Percentiles rank a stretch among this genome's conserved stretches.
phyloP scores from a whole-genome alignment of 2,113 vertebrate genomes.

The Deroptyus accipitrinus region DNA sequence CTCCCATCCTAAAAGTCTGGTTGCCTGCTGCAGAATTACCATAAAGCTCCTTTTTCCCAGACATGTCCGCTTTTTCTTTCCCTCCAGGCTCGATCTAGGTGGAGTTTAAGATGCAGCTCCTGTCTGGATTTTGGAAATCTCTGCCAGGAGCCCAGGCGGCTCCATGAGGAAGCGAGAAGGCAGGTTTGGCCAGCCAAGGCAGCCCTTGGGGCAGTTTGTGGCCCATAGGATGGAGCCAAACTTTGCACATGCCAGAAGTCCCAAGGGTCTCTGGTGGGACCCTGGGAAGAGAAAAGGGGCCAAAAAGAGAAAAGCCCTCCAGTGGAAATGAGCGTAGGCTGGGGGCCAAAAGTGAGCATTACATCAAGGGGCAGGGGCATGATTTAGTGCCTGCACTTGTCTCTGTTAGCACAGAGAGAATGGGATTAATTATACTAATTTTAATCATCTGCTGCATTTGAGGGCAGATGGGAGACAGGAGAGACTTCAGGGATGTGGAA shows the following conservation, averaged over 20 bases:
- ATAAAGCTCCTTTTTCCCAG: constrained; percentile 41
- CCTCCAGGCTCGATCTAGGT: not conserved
- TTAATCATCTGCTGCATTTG: not conserved
- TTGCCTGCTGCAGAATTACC: constrained; percentile 16
- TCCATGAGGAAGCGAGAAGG: not conserved
- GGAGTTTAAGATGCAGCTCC: not conserved
- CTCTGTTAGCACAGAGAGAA: not conserved
- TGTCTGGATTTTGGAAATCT: constrained; percentile 23
- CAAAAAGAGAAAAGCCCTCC: not conserved
- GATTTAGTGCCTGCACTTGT: constrained; percentile 15
- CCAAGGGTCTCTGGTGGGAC: not conserved
- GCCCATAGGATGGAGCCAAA: accelerated
- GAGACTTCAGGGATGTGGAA: not conserved
- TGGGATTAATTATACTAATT: not conserved
- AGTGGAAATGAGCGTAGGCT: not conserved
- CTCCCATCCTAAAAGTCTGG: constrained; percentile 12
- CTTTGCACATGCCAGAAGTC: accelerated
- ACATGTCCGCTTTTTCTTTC: not conserved
- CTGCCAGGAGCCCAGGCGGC: not conserved
- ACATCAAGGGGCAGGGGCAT: not conserved
- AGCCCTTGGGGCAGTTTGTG: accelerated
- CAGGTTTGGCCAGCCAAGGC: not conserved
- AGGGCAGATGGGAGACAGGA: not conserved
- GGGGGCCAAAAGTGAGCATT: not conserved
- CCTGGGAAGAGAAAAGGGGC: not conserved